These are phyloP conservation scores for Eubasilissa splendida DNA, from an alignment of 2,888 invertebrate species.

Conservation along the genomic window DNA sequence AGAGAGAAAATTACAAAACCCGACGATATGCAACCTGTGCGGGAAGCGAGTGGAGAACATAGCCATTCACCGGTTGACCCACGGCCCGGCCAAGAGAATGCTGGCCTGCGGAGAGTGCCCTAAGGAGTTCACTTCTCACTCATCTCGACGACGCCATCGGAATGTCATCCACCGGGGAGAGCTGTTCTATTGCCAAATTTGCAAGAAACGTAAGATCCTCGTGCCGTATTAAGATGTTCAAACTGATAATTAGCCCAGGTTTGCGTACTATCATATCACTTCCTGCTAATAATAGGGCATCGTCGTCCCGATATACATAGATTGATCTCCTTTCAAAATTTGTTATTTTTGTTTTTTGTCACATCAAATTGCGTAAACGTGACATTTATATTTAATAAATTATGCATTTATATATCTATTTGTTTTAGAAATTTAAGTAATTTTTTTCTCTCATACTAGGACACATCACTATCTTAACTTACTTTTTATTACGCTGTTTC, in stretches of 20 bases:
- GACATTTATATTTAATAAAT: no score
- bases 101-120: background rate
- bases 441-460: no score
- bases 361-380: no score
- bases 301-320: background rate
- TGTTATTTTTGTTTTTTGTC: no score
- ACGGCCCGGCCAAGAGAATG: background rate
- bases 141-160: background rate
- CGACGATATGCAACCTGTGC: background rate
- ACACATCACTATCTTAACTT: no score
- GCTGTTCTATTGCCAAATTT: conserved; percentile 27
- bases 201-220: conserved; percentile 20
- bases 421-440: background rate
- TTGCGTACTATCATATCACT: background rate
- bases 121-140: background rate
- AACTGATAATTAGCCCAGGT: background rate
- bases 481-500: no score
- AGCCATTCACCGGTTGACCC: background rate
- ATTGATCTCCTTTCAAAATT: no score
- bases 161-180: background rate
- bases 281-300: background rate
- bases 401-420: no score
- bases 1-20: background rate
- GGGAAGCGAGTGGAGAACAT: background rate
- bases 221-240: background rate